Evolutionary conservation across 23 tunicate species (phyloP).

Genomic region (Ciona savignyi): DNA sequence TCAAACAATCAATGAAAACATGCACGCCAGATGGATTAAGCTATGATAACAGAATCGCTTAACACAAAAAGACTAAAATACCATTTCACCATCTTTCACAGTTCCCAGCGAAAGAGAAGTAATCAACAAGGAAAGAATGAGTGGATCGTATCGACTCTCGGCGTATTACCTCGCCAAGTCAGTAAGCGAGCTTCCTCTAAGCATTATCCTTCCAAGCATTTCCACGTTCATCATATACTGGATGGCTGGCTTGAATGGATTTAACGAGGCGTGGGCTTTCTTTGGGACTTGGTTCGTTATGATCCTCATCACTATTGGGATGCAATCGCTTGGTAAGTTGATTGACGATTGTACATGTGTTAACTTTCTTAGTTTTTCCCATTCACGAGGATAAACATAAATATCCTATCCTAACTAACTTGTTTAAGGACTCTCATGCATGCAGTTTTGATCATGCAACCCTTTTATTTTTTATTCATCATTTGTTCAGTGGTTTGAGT

Average conservation of each 20-base stretch:
- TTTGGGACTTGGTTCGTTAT: slow-evolving; percentile 62
- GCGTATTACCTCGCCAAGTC: slow-evolving; percentile 63
- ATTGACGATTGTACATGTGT: too few species aligned
- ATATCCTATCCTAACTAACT: too few species aligned
- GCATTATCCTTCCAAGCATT: slow-evolving; percentile 54
- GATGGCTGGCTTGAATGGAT: slow-evolving; percentile 91
- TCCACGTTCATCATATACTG: slow-evolving; percentile 53
- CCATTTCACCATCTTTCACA: slow-evolving; percentile 15
- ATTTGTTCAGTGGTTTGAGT: too few species aligned
- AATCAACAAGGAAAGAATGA: slow-evolving; percentile 73
- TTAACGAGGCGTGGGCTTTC: slow-evolving; percentile 58
- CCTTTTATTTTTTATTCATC: too few species aligned
- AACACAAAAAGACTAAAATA: too few species aligned
- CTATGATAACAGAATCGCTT: too few species aligned
- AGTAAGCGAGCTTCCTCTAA: slow-evolving; percentile 66
- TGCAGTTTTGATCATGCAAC: too few species aligned
- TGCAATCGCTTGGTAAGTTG: slow-evolving; percentile 71
- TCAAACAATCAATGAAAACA: too few species aligned
- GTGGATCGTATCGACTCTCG: slow-evolving; percentile 81
- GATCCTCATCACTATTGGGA: slow-evolving; percentile 43
- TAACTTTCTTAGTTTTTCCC: too few species aligned
- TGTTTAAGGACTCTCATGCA: too few species aligned
- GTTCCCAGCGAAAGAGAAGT: slow-evolving; percentile 92
- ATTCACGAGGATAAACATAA: too few species aligned
- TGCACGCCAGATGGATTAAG: too few species aligned